Evolutionary conservation across 2,888 invertebrate genomes (phyloP), one percentile per base, ranked within the genome.

Genomic region (Leptinotarsa haldemani): DNA sequence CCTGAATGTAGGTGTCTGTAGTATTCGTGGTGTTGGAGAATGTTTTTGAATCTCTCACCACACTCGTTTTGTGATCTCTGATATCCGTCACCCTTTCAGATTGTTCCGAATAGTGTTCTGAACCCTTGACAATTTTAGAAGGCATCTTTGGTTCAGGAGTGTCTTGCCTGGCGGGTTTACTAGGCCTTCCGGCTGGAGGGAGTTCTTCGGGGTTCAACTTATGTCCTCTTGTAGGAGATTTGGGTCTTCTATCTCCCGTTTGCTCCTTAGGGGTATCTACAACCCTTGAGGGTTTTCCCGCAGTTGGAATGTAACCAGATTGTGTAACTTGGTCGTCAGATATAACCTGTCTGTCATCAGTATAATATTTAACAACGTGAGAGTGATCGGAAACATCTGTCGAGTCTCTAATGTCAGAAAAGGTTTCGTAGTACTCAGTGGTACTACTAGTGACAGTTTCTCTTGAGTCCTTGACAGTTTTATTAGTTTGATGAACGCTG

Each of bases 181-280:
- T 63, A 18, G 61, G 16, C 18, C 7, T 69, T 16, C 69, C 69
- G 20, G 69, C 69, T n/a, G 69, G 58, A 47, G 69, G 65, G 4
- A 65, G 46, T 20, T 61, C 68, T 61, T 72, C 72, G 22, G 67
- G 72, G 15, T 85, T 87, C 1, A 91, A 80, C 80, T 91, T 89
- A 18, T 82, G 81, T 64, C 85, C 88, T 76, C 80, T 84, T 18
- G 82, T 81, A 18, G 65, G 48, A 16, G 66, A 25, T 16, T 48
- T 25, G 13, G 61, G 61, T 30, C 30, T 13, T 30, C 18, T 56
- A 9, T 20, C 56, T 56, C 20, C 22, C 13, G 20, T 18, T 20
- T 56, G 20, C 2, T 20, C 56, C 22, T 56, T 56, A 3, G 22
- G 56, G 20, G 20, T 20, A 3, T 56, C 7, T 20, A 20, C 22